Conservation (phyloP, 2,888 invertebrate species). For the Pegoplata infirma region DNA sequence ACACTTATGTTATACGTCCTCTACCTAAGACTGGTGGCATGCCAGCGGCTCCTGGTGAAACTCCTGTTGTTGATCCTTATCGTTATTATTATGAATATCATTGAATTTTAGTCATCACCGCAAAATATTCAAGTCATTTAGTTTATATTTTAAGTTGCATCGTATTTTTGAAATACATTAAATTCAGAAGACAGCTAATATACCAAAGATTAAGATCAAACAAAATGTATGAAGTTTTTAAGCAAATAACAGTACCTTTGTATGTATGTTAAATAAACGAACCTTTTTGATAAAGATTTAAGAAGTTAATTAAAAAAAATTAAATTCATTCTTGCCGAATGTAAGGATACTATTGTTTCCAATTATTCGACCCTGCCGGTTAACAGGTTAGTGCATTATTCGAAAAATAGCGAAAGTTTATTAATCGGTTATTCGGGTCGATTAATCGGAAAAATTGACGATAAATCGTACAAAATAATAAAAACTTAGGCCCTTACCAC, state of each 20-base stretch:
- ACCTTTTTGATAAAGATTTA: neutral
- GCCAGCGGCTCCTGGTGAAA: conserved; percentile 68
- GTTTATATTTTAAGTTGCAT: conserved; percentile 47
- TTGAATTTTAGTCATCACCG: conserved; percentile 60
- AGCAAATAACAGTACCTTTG: conserved; percentile 48
- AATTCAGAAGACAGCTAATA: conserved; percentile 55
- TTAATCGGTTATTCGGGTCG: too few species aligned
- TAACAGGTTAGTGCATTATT: too few species aligned
- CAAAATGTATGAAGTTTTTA: conserved; percentile 9
- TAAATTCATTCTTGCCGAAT: too few species aligned
- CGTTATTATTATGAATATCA: conserved; percentile 80
- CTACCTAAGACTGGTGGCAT: conserved; percentile 76
- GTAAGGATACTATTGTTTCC: too few species aligned
- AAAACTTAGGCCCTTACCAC: too few species aligned
- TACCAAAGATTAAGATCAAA: conserved; percentile 51
- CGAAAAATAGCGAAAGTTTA: too few species aligned
- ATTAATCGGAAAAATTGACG: too few species aligned
- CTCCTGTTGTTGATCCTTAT: conserved; percentile 80
- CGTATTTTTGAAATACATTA: conserved; percentile 40
- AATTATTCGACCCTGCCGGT: too few species aligned
- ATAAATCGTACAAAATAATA: too few species aligned
- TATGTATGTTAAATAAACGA: conserved; percentile 46
- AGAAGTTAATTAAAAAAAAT: too few species aligned
- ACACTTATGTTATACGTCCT: conserved; percentile 82
- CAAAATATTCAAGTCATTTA: conserved; percentile 50